A percentile compares a stretch with the other conserved stretches of the same genome.
phyloP scores from a whole-genome alignment of 2,113 vertebrate species.

The Galeopterus variegatus region DNA sequence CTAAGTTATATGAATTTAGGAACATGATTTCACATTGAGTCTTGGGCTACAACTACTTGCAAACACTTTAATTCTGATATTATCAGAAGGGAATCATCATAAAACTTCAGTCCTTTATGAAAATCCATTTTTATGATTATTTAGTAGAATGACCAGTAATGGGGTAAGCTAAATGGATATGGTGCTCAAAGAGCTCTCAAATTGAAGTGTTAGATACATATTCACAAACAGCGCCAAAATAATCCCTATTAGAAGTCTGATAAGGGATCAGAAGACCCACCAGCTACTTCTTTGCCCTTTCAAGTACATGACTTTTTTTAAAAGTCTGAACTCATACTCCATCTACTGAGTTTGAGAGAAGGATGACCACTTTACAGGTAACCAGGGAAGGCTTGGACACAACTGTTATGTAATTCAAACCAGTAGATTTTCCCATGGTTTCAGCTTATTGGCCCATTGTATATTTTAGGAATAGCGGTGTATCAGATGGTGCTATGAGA shows the following conservation, averaged over 20 bases:
- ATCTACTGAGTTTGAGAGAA: slow-evolving; percentile 6
- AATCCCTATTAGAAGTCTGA: background rate
- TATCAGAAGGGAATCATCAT: slow-evolving; percentile 20
- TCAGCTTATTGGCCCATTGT: slow-evolving; percentile 43
- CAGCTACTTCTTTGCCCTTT: background rate
- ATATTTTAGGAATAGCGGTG: slow-evolving; percentile 24
- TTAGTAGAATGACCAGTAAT: slow-evolving; percentile 45
- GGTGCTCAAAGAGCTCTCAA: slow-evolving; percentile 8
- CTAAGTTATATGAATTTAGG: slow-evolving; percentile 59
- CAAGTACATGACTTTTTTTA: slow-evolving; percentile 12
- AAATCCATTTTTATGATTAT: slow-evolving; percentile 63
- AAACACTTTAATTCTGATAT: slow-evolving; percentile 41
- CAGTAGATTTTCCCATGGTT: slow-evolving; percentile 40
- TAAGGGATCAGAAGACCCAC: background rate
- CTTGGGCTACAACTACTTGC: no score
- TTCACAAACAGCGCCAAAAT: slow-evolving; percentile 2
- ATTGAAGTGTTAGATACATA: slow-evolving; percentile 27
- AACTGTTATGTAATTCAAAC: slow-evolving; percentile 38
- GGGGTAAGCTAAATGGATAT: background rate
- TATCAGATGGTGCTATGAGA: background rate
- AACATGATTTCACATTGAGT: slow-evolving; percentile 46
- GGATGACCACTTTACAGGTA: slow-evolving; percentile 56
- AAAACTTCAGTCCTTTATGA: slow-evolving; percentile 53
- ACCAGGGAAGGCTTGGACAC: background rate
- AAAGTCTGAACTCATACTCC: slow-evolving; percentile 35